These are phyloP conservation scores for Oryzias melastigma DNA, from an alignment of 2,113 vertebrate species.

Conservation along the genomic window DNA sequence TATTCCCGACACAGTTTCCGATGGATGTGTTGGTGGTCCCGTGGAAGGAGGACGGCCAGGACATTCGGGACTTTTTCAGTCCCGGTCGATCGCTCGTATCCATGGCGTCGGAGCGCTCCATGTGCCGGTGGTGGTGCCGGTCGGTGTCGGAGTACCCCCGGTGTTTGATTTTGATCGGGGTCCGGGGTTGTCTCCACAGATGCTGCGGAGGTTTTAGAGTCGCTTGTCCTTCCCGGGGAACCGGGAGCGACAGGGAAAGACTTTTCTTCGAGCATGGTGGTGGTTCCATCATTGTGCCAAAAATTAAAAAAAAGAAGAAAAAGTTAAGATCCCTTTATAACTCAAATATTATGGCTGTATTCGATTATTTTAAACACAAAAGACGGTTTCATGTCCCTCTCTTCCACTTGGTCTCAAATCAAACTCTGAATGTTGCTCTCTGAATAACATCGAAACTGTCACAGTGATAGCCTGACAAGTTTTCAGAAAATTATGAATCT, in stretches of 20 bases:
- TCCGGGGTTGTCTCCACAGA: constrained; percentile 91
- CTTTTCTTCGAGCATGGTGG: constrained; percentile 86
- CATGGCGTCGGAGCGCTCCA: constrained; percentile 92
- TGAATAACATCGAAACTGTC: constrained; percentile 62
- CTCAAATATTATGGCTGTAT: constrained; percentile 68
- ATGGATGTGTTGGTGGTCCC: constrained; percentile 84
- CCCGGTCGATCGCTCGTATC: constrained; percentile 92
- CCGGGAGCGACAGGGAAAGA: constrained; percentile 88
- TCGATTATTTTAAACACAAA: constrained; percentile 52
- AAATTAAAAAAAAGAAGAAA: constrained; percentile 24
- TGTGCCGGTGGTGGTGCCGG: constrained; percentile 84
- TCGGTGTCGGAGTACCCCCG: constrained; percentile 86
- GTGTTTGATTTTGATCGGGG: constrained; percentile 85
- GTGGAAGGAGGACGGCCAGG: constrained; percentile 95
- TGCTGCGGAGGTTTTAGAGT: constrained; percentile 89
- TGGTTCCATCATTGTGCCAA: constrained; percentile 84
- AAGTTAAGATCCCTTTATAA: constrained; percentile 33
- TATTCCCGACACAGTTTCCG: constrained; percentile 77
- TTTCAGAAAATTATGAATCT: constrained; percentile 39
- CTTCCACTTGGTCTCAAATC: constrained; percentile 59
- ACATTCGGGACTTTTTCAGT: constrained; percentile 90
- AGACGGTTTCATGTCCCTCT: constrained; percentile 59
- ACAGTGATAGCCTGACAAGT: constrained; percentile 59
- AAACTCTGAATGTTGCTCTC: constrained; percentile 56
- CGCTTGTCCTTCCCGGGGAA: constrained; percentile 88